Evolutionary conservation across 2,113 vertebrate species (phyloP), one percentile per base, ranked within the genome.

Genomic region (crab-eating macaque (Macaca fascicularis)): DNA sequence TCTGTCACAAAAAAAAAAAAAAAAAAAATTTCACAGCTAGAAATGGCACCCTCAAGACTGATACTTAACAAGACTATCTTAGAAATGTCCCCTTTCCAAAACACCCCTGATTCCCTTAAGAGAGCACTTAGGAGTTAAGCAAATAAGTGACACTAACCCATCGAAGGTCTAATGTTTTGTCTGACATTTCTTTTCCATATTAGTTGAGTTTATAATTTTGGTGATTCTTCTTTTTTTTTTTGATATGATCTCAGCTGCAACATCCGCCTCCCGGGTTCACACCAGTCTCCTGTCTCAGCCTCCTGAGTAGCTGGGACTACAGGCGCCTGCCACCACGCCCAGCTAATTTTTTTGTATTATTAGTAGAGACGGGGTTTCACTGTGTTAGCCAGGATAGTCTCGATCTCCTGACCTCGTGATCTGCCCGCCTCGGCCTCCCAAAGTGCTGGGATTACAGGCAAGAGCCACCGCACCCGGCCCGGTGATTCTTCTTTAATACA

Each of bases 81-180:
- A 76, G 72, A 95, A 86, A 50, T 48, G 14, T 14, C 75, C 13
- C 45, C 38, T 90, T 38, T 61, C 43, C 50, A 85, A 48, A 86
- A 20, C 38, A 94, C 27, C 32, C 55, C 30, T 50, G 19, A 14
- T 30, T 76, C 43, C 43, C 55, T 61, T 55, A 81, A 90, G 38
- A 87, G 7, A 91, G 25, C 22, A 38, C 69, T 55, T 70, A 69
- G 87, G 32, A 38, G 78, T 4, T 85, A 4, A 94, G n/a, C 85
- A 96, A 96, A 95, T 67, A 50, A 92, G 92, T 20, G 72, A 92
- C 10, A 89, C 81, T 17, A 75, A 40, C 19, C 35, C 59, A 75
- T 30, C n/a, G 55, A 43, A 92, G 27, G 25, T 52, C 70, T 95
- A 84, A 59, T 13, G 7, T 76, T 69, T 76, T 81, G 17, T 59